Percentiles rank a stretch among this genome's conserved stretches.
These are phyloP conservation scores for Oscheius sp. DNA, from an alignment of 2,888 invertebrate genomes.

Conservation along the genomic window DNA sequence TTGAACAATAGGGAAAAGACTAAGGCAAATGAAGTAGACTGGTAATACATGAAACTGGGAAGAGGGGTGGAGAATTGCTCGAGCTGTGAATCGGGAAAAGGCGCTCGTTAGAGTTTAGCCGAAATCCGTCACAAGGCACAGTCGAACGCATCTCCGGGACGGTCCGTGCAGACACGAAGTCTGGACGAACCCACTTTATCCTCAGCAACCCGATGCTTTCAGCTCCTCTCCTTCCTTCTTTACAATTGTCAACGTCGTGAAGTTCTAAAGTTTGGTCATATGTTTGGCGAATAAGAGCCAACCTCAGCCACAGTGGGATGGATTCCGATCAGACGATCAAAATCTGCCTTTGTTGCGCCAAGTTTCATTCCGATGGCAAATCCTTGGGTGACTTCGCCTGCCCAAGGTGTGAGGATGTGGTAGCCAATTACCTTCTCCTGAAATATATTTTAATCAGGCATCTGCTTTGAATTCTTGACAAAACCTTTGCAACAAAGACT, in stretches of 20 bases:
- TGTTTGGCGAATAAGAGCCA: slow-evolving; percentile 15
- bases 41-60: background rate
- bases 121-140: slow-evolving; percentile 62
- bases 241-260: slow-evolving; percentile 62
- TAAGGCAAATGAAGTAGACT: too few species aligned
- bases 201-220: slow-evolving; percentile 67
- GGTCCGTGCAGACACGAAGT: slow-evolving; percentile 29
- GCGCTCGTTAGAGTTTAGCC: slow-evolving; percentile 58
- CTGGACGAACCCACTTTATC: slow-evolving; percentile 60
- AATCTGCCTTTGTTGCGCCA: slow-evolving; percentile 77
- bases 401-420: slow-evolving; percentile 79
- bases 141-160: slow-evolving; percentile 34
- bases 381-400: slow-evolving; percentile 80
- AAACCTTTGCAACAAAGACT: slow-evolving; percentile 7
- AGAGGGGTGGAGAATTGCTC: background rate
- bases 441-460: slow-evolving; percentile 21
- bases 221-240: slow-evolving; percentile 62
- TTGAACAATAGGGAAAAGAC: too few species aligned
- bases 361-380: slow-evolving; percentile 78
- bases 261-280: slow-evolving; percentile 46
- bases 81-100: slow-evolving; percentile 27
- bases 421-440: slow-evolving; percentile 78
- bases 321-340: slow-evolving; percentile 78
- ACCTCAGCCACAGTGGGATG: slow-evolving; percentile 80
- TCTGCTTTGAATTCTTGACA: too few species aligned